Conservation (phyloP, 2,113 vertebrate genomes). For the Hippoglossus stenolepis region DNA sequence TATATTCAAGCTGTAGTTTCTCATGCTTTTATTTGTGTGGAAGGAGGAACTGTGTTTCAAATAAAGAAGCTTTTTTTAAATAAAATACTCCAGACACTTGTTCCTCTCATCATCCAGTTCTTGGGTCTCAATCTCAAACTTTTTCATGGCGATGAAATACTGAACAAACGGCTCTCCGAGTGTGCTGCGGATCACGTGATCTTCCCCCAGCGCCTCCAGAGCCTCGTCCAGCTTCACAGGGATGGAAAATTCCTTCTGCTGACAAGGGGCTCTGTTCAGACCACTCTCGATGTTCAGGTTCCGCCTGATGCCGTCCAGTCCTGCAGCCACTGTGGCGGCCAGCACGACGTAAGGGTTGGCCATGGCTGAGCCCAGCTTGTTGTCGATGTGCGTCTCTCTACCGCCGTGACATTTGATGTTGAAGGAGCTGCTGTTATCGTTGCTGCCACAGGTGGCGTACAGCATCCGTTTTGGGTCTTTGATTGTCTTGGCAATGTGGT, state of each 20-base stretch:
- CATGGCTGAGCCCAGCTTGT: conserved; percentile 91
- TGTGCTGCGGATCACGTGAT: conserved; percentile 84
- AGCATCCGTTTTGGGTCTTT: conserved; percentile 85
- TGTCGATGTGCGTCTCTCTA: conserved; percentile 88
- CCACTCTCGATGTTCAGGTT: conserved; percentile 73
- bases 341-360: conserved; percentile 93
- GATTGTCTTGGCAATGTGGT: conserved; percentile 83
- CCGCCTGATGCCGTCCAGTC: conserved; percentile 89
- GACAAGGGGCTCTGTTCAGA: conserved; percentile 70
- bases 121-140: conserved; percentile 92
- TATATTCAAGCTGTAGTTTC: conserved; percentile 11
- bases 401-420: conserved; percentile 90
- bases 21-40: conserved; percentile 20
- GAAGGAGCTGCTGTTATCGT: conserved; percentile 91
- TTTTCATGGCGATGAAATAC: conserved; percentile 94
- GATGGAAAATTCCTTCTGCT: conserved; percentile 77
- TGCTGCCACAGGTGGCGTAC: conserved; percentile 87
- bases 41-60: background rate
- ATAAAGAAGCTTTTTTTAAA: conserved; percentile 76
- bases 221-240: conserved; percentile 92
- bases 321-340: conserved; percentile 90
- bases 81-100: conserved; percentile 95
- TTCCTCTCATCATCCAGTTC: conserved; percentile 90
- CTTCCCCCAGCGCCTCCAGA: conserved; percentile 85
- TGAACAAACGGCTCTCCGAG: conserved; percentile 90